These are phyloP conservation scores for Stenichneumon culpator DNA, from an alignment of 2,888 invertebrate species.

Conservation along the genomic window DNA sequence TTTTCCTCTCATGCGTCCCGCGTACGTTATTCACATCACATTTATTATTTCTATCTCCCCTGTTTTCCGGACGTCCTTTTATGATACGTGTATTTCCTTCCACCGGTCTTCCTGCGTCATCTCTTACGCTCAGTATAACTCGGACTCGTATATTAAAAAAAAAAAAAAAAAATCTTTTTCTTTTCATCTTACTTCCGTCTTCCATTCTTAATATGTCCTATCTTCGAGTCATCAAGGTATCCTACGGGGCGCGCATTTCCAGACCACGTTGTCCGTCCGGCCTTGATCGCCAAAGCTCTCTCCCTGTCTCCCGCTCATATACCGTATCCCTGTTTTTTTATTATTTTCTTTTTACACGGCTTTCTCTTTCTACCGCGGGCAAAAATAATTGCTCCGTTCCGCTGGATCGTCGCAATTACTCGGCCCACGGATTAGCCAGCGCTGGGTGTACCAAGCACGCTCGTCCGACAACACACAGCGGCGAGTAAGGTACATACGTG, in stretches of 20 bases:
- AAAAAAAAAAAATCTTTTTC: neutral
- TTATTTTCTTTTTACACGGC: constrained; percentile 31
- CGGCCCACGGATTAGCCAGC: constrained; percentile 66
- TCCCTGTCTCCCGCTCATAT: constrained; percentile 1
- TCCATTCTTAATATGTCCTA: neutral
- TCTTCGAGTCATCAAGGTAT: neutral
- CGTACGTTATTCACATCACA: neutral
- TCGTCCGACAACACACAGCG: constrained; percentile 44
- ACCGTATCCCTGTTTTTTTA: neutral
- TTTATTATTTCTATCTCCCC: neutral
- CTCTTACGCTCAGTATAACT: neutral
- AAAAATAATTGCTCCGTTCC: constrained; percentile 72
- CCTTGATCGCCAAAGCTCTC: constrained; percentile 13
- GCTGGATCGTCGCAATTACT: constrained; percentile 70
- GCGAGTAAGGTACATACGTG: constrained; percentile 6
- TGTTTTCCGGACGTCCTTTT: constrained; percentile 12
- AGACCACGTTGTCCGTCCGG: neutral
- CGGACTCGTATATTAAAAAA: neutral
- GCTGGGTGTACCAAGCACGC: constrained; percentile 35
- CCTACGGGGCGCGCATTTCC: neutral
- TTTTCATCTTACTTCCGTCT: neutral
- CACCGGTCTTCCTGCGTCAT: neutral
- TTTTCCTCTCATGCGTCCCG: too few species aligned
- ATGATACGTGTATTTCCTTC: neutral
- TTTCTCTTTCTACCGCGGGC: constrained; percentile 45